Percentiles rank a stretch among this genome's conserved stretches.
Evolutionary conservation across 2,888 invertebrate genomes (phyloP).

Genomic region (Bedellia somnulentella): DNA sequence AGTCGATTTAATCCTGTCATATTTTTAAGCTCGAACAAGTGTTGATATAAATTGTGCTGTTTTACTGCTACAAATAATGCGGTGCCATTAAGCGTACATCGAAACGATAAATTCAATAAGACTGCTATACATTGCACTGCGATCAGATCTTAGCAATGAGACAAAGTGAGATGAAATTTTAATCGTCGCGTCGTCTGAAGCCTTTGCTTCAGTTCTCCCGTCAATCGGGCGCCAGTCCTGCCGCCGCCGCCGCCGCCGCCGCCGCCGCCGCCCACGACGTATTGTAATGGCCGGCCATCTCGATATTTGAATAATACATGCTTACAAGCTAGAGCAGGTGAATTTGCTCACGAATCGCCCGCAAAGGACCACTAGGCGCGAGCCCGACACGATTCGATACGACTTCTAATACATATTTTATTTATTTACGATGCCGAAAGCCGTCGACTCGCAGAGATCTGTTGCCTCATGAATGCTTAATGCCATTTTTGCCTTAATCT

Average conservation of each 20-base stretch:
- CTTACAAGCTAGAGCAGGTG: slow-evolving; percentile 6
- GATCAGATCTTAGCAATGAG: slow-evolving; percentile 39
- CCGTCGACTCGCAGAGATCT: slow-evolving; percentile 2
- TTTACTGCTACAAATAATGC: too few species aligned
- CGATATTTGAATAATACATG: slow-evolving; percentile 25
- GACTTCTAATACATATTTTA: slow-evolving; percentile 5
- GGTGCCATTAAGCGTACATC: slow-evolving; percentile 5
- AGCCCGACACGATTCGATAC: neutral
- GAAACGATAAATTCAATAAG: slow-evolving; percentile 36
- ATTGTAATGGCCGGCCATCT: slow-evolving; percentile 26
- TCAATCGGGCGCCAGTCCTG: slow-evolving; percentile 26
- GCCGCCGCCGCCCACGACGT: too few species aligned
- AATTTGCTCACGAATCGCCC: neutral
- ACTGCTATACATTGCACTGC: slow-evolving; percentile 30
- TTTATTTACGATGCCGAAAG: slow-evolving; percentile 4
- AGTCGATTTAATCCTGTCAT: too few species aligned
- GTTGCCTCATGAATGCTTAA: slow-evolving; percentile 4
- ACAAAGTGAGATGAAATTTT: slow-evolving; percentile 57
- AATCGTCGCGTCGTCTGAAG: slow-evolving; percentile 44
- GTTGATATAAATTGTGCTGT: too few species aligned
- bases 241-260: too few species aligned
- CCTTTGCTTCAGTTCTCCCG: slow-evolving; percentile 36
- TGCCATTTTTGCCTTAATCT: slow-evolving; percentile 1
- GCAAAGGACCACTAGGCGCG: slow-evolving; percentile 3
- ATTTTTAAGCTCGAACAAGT: too few species aligned